Conservation (phyloP, 2,113 vertebrate genomes). For the Brevimyrus niger region DNA sequence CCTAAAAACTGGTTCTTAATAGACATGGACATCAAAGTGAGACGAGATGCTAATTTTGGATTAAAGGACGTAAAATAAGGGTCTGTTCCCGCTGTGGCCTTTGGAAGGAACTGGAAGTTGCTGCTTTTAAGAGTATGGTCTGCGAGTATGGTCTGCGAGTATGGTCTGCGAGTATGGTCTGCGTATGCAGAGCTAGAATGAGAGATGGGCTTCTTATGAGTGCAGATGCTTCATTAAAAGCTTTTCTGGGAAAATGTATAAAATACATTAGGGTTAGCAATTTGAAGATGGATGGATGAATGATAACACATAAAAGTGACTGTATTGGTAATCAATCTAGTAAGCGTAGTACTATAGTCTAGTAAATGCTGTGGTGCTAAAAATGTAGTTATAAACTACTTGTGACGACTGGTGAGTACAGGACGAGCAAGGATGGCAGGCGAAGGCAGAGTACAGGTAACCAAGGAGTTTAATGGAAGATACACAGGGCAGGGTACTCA, state of each 20-base stretch:
- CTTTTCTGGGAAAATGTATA: not conserved
- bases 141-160: not conserved
- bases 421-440: too few species aligned
- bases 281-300: not conserved
- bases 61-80: not conserved
- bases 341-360: not conserved
- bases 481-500: too few species aligned
- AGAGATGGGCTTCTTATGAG: not conserved
- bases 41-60: slow-evolving; percentile 12
- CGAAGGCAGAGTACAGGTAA: too few species aligned
- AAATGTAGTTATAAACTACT: not conserved
- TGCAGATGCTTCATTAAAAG: not conserved
- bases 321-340: not conserved
- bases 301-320: not conserved
- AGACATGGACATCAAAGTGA: slow-evolving; percentile 13
- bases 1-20: not conserved
- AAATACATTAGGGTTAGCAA: not conserved
- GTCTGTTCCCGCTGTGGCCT: not conserved
- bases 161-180: not conserved
- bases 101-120: not conserved
- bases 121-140: not conserved
- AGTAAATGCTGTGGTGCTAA: not conserved
- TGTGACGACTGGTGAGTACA: too few species aligned
- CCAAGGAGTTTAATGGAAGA: too few species aligned
- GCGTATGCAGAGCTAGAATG: not conserved